Evolutionary conservation across 2,113 vertebrate species (phyloP), one percentile per base, ranked within the genome.

Genomic region (Muntiacus muntjak): DNA sequence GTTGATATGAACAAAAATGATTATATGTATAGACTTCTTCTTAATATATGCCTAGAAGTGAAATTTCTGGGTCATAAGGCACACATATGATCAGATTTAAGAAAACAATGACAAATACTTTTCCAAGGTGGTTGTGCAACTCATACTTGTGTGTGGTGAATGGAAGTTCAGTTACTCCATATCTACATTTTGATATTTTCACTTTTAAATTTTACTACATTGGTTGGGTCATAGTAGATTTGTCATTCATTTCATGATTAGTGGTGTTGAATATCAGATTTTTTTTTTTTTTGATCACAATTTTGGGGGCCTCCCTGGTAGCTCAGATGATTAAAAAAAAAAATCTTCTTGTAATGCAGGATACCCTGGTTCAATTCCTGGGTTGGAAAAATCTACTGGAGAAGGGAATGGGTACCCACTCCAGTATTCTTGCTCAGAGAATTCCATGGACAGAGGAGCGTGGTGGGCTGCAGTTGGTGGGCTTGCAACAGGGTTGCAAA

Each of bases 201-300:
- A 71, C 36, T 4, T 82, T 89, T 89, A 58, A 50, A 71, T 47
- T 83, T 94, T 83, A 71, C 17, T 43, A n/a, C 87, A 47, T 28
- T n/a, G 36, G 23, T 67, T 17, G 76, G 16, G 57, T n/a, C 21
- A 3, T 45, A 52, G 30, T 71, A 67, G 50, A 83, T 47, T 89
- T 11, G 8, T 28, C 40, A 83, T 36, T 60, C 12, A 19, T 79
- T 40, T 89, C 13, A 7, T 71, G 30, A 89, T 17, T 58, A 84
- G 64, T 71, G 36, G 21, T 67, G 25, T 12, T 36, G 15, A 45
- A 45, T 30, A 28, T 23, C 10, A 79, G 45, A 3, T 16, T 8
- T n/a, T 19, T 78, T 82, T 25, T 40, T 40, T 40, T 40, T 40
- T 40, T 40, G 40, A 40, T 40, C 40, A 40, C n/a, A 71, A 71